phyloP scores from a whole-genome alignment of 2,113 vertebrate species.

The Mormyrus iriodes region DNA sequence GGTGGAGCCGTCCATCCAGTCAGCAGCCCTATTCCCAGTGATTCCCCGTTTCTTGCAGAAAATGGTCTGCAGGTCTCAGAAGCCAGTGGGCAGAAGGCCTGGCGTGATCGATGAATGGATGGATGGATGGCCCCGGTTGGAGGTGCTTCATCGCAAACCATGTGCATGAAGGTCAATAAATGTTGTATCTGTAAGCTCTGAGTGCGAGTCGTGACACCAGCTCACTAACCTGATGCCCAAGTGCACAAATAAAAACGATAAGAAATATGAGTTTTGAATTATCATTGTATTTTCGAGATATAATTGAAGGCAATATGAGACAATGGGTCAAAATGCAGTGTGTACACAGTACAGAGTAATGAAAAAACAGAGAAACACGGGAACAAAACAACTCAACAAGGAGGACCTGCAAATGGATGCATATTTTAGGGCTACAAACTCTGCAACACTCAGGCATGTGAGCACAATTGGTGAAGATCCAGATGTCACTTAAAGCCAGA shows the following conservation, averaged over 20 bases:
- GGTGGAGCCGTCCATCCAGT: not conserved
- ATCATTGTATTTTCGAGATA: conserved; percentile 49
- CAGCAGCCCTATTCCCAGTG: not conserved
- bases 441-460: not conserved
- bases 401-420: not conserved
- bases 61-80: not conserved
- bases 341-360: conserved; percentile 34
- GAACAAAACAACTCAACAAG: not conserved
- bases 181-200: not conserved
- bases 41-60: not conserved
- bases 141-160: not conserved
- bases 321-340: conserved; percentile 25
- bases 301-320: conserved; percentile 40
- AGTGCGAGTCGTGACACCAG: not conserved
- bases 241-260: not conserved
- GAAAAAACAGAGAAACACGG: not conserved
- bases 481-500: conserved; percentile 43
- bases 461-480: not conserved
- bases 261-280: conserved; percentile 38
- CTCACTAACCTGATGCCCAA: not conserved
- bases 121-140: not conserved
- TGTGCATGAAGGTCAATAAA: not conserved
- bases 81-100: not conserved
- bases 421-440: not conserved
- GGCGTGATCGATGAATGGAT: not conserved